phyloP scores from a whole-genome alignment of 2,888 invertebrate genomes.

The Clusia tigrina region DNA sequence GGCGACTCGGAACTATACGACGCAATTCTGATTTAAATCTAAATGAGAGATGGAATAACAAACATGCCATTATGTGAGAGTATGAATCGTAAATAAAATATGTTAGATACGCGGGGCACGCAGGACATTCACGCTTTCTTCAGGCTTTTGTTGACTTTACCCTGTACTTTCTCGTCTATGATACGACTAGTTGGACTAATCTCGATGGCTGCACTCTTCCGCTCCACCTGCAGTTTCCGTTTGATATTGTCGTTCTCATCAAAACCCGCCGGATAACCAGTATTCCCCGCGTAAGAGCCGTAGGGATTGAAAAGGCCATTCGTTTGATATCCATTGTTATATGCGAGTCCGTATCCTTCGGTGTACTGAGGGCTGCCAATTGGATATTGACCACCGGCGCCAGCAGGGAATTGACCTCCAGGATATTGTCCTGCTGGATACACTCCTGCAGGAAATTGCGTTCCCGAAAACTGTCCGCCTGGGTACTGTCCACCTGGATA shows the following conservation, averaged over 20 bases:
- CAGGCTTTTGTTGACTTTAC: conserved; percentile 47
- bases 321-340: conserved; percentile 35
- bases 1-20: no score
- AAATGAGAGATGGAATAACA: no score
- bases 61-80: no score
- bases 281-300: conserved; percentile 16
- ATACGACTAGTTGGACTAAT: conserved; percentile 26
- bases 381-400: conserved; percentile 36
- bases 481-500: conserved; percentile 28
- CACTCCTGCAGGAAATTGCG: conserved; percentile 38
- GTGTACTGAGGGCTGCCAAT: conserved; percentile 44
- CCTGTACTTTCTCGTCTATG: conserved; percentile 38
- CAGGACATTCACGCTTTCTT: conserved; percentile 29
- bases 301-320: conserved; percentile 20
- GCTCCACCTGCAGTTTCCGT: conserved; percentile 38
- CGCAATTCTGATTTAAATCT: no score
- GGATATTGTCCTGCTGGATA: conserved; percentile 36
- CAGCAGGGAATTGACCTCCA: conserved; percentile 27
- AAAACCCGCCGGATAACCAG: conserved; percentile 35
- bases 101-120: background rate
- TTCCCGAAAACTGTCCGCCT: conserved; percentile 38
- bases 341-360: conserved; percentile 51
- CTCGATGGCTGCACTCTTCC: conserved; percentile 46
- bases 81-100: no score
- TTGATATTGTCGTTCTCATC: conserved; percentile 43